phyloP scores from a whole-genome alignment of 2,797 vertebrate species.

The Myotis findleyi region DNA sequence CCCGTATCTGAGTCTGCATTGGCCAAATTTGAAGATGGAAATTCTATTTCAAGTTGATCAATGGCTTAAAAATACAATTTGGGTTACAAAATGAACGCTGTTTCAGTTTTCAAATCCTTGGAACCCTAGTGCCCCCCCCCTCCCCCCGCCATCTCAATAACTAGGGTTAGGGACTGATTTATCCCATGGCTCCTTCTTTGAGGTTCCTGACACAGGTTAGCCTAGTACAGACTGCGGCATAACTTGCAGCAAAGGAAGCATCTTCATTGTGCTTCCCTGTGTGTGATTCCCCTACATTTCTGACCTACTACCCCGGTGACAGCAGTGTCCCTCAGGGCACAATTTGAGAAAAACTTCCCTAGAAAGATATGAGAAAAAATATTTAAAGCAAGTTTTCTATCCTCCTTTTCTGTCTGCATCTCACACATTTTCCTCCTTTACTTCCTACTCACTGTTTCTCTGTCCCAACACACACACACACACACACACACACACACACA shows the following conservation, averaged over 20 bases:
- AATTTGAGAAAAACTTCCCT: not conserved
- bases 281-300: not conserved
- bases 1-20: not conserved
- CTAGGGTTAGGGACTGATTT: not conserved
- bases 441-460: not conserved
- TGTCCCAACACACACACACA: not conserved
- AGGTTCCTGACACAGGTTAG: not conserved
- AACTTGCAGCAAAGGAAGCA: not conserved
- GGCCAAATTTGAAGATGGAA: not conserved
- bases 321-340: not conserved
- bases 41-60: not conserved
- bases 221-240: not conserved
- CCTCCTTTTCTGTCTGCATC: conserved; percentile 18
- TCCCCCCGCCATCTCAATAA: not conserved
- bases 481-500: no score
- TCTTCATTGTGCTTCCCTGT: not conserved
- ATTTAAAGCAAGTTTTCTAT: not conserved
- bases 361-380: not conserved
- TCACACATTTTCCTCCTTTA: not conserved
- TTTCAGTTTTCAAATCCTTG: not conserved
- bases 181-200: not conserved
- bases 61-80: conserved; percentile 30
- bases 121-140: not conserved
- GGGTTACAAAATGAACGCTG: not conserved
- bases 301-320: not conserved